phyloP scores from a whole-genome alignment of 1,140 invertebrate genomes.

The Riptortus pedestris region DNA sequence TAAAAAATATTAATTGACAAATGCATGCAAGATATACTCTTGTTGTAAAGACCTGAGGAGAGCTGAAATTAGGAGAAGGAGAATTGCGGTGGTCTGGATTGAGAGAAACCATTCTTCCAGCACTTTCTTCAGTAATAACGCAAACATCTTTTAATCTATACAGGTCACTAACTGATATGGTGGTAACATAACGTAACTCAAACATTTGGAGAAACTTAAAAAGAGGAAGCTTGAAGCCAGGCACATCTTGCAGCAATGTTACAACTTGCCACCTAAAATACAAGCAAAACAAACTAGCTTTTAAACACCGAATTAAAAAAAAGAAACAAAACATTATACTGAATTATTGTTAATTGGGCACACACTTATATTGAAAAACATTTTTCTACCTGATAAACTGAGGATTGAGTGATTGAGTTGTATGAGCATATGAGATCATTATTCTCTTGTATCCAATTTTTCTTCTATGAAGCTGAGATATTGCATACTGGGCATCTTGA shows the following conservation, averaged over 20 bases:
- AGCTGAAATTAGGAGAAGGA: conserved; percentile 40
- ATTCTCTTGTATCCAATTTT: conserved; percentile 76
- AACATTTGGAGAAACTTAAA: conserved; percentile 79
- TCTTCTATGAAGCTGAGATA: conserved; percentile 68
- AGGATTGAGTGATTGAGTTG: conserved; percentile 47
- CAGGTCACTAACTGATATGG: conserved; percentile 67
- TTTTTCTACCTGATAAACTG: conserved; percentile 49
- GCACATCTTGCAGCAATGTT: conserved; percentile 54
- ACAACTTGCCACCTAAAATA: conserved; percentile 43
- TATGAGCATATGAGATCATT: conserved; percentile 60
- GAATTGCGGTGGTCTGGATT: conserved; percentile 38
- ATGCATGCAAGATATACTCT: no score
- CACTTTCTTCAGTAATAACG: conserved; percentile 56
- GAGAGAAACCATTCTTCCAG: conserved; percentile 54
- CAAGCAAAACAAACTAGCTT: conserved; percentile 23
- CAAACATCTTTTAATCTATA: conserved; percentile 70
- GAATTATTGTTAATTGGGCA: no score
- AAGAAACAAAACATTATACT: no score
- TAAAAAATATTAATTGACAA: no score
- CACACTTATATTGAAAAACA: no score
- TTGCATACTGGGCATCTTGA: conserved; percentile 67
- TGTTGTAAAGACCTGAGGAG: no score
- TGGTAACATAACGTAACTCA: conserved; percentile 67
- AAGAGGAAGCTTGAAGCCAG: conserved; percentile 61
- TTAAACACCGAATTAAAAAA: not conserved